Base-by-base conservation (phyloP, 2,888 invertebrate genomes). In the Stramonita haemastoma region DNA sequence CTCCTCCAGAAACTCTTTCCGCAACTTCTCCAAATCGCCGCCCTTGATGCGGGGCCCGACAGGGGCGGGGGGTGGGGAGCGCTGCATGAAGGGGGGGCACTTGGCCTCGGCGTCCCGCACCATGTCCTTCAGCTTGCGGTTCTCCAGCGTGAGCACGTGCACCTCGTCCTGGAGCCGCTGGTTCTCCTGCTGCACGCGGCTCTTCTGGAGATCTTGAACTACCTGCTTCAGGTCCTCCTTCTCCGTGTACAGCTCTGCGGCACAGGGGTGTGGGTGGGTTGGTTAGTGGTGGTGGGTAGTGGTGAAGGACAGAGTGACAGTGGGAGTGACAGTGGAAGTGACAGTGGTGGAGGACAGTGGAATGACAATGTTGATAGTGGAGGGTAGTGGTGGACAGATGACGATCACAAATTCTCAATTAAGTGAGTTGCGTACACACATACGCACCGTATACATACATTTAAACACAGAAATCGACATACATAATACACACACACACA, bases 131-230 rank as follows among this genome's bases (percentile, higher is more conserved):
- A 87, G 86, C n/a, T 34, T 73, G 34, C 29, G n/a, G 89, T 93
- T 93, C 90, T 94, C 93, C 15, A 93, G 89, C 66, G 90, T 89
- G 26, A 94, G 89, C 29, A 89, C 89, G 57, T 60, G 84, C 15
- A 93, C 90, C 81, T 93, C 94, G 70, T 92, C 90, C 34, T 89
- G 85, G 32, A 94, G 85, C 88, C 93, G 93, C 15, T 90, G 90
- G 56, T 92, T 90, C 70, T 93, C 92, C 87, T 73, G 26, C 79
- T 90, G 86, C 34, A 93, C 66, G 22, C 86, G 86, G 0, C 91
- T 90, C 89, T 92, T 92, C 32, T 93, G 90, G 73, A 91, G 90
- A 22, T 86, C 86, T 86, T 91, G 90, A 15, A 93, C 83, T 79
- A 92, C 91, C 32, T 91, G 90, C 19, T 88, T 87, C 26, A 93